Conservation (phyloP, 2,888 invertebrate genomes). For the Aphelenchoides bicaudatus region DNA sequence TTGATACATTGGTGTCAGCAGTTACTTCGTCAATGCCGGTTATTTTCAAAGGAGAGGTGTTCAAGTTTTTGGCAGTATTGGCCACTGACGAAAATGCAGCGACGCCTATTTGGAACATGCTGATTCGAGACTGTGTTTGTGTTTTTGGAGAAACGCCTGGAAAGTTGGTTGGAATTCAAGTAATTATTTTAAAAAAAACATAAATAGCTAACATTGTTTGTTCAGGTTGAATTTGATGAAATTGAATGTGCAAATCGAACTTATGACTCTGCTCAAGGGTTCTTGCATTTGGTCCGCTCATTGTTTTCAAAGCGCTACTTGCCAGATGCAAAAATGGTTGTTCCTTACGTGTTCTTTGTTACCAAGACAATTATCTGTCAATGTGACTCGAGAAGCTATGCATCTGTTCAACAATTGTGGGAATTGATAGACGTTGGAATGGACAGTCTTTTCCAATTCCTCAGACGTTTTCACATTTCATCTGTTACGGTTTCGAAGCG, state of each 20-base stretch:
- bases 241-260: conserved; percentile 40
- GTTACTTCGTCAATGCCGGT: conserved; percentile 29
- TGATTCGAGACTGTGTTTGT: conserved; percentile 40
- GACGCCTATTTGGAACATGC: conserved; percentile 41
- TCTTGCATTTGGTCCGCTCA: conserved; percentile 39
- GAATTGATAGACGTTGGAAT: conserved; percentile 42
- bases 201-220: conserved; percentile 18
- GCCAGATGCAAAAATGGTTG: conserved; percentile 25
- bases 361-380: conserved; percentile 45
- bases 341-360: conserved; percentile 44
- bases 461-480: conserved; percentile 46
- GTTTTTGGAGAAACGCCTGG: conserved; percentile 29
- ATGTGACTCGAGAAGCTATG: conserved; percentile 43
- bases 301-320: conserved; percentile 37
- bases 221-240: conserved; percentile 52
- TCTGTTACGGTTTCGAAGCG: conserved; percentile 38
- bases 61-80: conserved; percentile 43
- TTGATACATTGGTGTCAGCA: conserved; percentile 29
- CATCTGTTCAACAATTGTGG: conserved; percentile 51
- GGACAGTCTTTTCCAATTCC: conserved; percentile 41
- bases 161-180: conserved; percentile 43
- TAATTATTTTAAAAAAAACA: conserved; percentile 15
- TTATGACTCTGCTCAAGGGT: conserved; percentile 47
- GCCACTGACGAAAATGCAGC: conserved; percentile 38
- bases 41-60: conserved; percentile 37